These are phyloP conservation scores for Drosophila tripunctata DNA, from an alignment of 2,888 invertebrate species.

Conservation along the genomic window DNA sequence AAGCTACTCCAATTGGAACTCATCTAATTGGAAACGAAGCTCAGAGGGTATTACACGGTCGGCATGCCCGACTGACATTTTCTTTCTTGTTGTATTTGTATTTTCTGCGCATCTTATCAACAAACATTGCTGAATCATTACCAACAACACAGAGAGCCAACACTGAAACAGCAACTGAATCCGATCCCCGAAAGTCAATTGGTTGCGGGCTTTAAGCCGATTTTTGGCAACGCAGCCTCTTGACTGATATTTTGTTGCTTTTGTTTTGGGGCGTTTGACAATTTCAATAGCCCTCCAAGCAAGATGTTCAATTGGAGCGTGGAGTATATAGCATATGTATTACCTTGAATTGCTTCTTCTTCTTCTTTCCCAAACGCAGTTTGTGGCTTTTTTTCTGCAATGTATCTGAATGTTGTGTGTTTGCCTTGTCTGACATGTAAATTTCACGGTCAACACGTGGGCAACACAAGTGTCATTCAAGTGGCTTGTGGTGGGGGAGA, in stretches of 20 bases:
- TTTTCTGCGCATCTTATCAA: conserved; percentile 64
- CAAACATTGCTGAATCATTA: conserved; percentile 67
- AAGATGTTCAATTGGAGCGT: conserved; percentile 71
- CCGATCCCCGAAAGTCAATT: conserved; percentile 52
- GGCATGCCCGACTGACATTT: no score
- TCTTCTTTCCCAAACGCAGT: not conserved
- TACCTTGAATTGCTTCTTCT: conserved; percentile 40
- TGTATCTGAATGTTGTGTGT: conserved; percentile 13
- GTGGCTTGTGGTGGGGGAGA: conserved; percentile 10
- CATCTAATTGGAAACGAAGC: no score
- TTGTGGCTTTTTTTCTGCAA: conserved; percentile 29
- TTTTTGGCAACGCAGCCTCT: conserved; percentile 61
- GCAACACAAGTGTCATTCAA: conserved; percentile 37
- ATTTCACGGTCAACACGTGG: conserved; percentile 69
- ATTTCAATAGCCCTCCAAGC: conserved; percentile 68
- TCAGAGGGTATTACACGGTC: no score
- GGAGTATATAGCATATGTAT: conserved; percentile 10
- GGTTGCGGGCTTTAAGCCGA: conserved; percentile 65
- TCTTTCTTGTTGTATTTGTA: no score
- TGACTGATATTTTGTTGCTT: no score
- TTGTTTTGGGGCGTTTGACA: conserved; percentile 70
- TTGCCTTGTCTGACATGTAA: conserved; percentile 40
- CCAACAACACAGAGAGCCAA: conserved; percentile 27
- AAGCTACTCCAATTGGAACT: no score
- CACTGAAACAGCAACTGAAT: conserved; percentile 9